phyloP scores from a whole-genome alignment of 2,113 vertebrate genomes.

The Baryphthengus martii region DNA sequence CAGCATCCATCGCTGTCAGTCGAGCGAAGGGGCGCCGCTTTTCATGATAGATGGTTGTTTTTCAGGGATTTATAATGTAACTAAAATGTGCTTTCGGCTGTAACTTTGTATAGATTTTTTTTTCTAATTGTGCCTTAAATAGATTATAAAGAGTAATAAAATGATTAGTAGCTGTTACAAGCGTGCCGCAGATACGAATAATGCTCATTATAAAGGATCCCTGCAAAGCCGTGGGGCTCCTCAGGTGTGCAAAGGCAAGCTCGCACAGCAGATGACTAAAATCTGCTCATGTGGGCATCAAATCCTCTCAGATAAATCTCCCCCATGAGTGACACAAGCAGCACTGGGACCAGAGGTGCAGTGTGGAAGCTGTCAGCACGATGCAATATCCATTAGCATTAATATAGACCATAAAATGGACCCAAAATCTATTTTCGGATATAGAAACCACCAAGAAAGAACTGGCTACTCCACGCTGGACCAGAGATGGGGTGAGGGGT shows the following conservation, averaged over 20 bases:
- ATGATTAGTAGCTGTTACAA: not conserved
- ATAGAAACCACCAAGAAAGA: too few species aligned
- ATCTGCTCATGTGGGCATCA: not conserved
- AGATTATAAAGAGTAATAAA: not conserved
- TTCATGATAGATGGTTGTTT: not conserved
- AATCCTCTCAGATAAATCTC: not conserved
- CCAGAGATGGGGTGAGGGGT: accelerated
- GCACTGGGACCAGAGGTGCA: too few species aligned
- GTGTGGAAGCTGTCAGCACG: accelerated
- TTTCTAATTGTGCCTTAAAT: not conserved
- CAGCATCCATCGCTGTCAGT: not conserved
- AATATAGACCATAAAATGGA: accelerated
- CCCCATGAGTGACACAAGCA: accelerated
- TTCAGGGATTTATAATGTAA: not conserved
- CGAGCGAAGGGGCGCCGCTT: accelerated
- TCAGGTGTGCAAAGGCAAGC: not conserved
- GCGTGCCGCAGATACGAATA: not conserved
- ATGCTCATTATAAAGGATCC: not conserved
- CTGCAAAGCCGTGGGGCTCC: not conserved
- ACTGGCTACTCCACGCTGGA: not conserved
- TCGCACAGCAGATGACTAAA: accelerated
- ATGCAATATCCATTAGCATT: not conserved
- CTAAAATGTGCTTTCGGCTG: not conserved
- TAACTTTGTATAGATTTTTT: not conserved
- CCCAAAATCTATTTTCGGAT: not conserved